Conservation (phyloP, 2,888 invertebrate genomes). For the Muschampia plurimacula region DNA sequence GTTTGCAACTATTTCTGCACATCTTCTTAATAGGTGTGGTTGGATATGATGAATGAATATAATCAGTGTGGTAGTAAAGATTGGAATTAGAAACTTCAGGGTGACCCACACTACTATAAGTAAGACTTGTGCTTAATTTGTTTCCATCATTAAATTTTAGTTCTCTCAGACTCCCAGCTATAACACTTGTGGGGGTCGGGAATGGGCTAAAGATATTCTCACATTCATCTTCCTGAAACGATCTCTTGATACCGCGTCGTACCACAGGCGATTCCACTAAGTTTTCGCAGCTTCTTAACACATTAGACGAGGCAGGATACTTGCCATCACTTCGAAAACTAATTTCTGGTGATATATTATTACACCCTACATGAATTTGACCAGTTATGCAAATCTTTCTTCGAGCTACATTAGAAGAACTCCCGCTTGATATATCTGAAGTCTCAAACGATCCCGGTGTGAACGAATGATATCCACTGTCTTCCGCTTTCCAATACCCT, state of each 20-base stretch:
- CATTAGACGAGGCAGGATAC: conserved; percentile 44
- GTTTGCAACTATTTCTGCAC: conserved; percentile 63
- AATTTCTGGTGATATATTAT: conserved; percentile 55
- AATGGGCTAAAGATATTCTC: conserved; percentile 53
- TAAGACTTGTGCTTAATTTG: conserved; percentile 48
- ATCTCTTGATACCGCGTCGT: conserved; percentile 68
- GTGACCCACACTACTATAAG: conserved; percentile 41
- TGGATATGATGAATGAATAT: conserved; percentile 64
- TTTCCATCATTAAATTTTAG: conserved; percentile 70
- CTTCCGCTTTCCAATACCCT: conserved; percentile 69
- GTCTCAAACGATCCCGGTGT: conserved; percentile 72
- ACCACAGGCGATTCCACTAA: conserved; percentile 59
- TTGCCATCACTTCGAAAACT: conserved; percentile 51
- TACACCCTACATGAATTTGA: conserved; percentile 58
- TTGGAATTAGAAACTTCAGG: conserved; percentile 44
- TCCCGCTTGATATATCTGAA: conserved; percentile 65
- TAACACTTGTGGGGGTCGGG: conserved; percentile 73
- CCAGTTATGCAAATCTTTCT: conserved; percentile 57
- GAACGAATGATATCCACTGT: conserved; percentile 78
- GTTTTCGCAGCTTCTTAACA: conserved; percentile 44
- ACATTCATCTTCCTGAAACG: conserved; percentile 59
- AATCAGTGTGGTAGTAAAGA: conserved; percentile 50
- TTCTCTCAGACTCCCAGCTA: conserved; percentile 72
- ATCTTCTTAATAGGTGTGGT: conserved; percentile 74
- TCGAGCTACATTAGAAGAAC: conserved; percentile 57